phyloP scores from a whole-genome alignment of 2,888 invertebrate species.

The Petrolisthes manimaculis region DNA sequence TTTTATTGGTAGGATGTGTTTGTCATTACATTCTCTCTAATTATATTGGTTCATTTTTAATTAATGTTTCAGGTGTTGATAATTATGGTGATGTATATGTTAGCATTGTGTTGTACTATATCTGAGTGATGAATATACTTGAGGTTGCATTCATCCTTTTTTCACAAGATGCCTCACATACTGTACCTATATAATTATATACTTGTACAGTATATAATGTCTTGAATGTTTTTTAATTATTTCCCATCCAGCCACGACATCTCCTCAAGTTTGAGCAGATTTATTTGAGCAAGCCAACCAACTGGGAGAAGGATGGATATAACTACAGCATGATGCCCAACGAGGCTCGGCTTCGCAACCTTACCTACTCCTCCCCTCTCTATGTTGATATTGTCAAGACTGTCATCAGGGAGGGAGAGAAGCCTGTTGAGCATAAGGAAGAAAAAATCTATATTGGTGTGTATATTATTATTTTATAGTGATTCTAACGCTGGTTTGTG shows the following conservation, averaged over 20 bases:
- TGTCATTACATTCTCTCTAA: too few relatives aligned
- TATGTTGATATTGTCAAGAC: slow-evolving; percentile 99
- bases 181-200: too few relatives aligned
- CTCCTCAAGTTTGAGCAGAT: slow-evolving; percentile 98
- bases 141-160: too few relatives aligned
- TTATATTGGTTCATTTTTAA: too few relatives aligned
- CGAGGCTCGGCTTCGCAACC: slow-evolving; percentile 95
- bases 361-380: slow-evolving; percentile 97
- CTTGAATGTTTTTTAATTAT: background rate
- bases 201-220: background rate
- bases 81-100: too few relatives aligned
- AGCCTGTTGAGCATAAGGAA: slow-evolving; percentile 82
- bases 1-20: too few relatives aligned
- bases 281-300: slow-evolving; percentile 98
- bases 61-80: too few relatives aligned
- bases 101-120: too few relatives aligned
- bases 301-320: slow-evolving; percentile 99
- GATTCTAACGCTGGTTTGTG: too few relatives aligned
- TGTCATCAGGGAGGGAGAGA: slow-evolving; percentile 89
- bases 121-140: too few relatives aligned
- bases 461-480: slow-evolving; percentile 21
- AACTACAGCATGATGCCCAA: slow-evolving; percentile 99
- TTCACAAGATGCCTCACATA: too few relatives aligned
- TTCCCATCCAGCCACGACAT: slow-evolving; percentile 79
- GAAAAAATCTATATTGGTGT: slow-evolving; percentile 79